Conservation (phyloP, 2,797 vertebrate species). For the Podargus strigoides region DNA sequence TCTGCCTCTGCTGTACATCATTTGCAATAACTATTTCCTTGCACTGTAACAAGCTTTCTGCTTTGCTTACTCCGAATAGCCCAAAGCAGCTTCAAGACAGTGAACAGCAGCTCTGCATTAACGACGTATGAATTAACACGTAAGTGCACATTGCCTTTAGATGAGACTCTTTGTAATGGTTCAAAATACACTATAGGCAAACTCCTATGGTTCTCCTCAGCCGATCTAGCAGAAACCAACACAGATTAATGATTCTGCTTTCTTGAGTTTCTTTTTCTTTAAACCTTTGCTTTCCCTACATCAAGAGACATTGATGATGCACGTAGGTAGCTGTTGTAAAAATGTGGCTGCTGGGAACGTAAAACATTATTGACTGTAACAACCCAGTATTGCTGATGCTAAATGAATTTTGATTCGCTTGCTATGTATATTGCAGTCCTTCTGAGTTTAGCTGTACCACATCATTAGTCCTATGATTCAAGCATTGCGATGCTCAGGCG, state of each 20-base stretch:
- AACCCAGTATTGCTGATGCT: neutral
- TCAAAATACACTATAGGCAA: neutral
- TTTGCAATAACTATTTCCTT: slow-evolving; percentile 49
- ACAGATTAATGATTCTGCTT: neutral
- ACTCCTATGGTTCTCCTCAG: neutral
- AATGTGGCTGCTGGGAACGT: slow-evolving; percentile 29
- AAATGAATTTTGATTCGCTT: slow-evolving; percentile 9
- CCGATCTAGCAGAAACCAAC: slow-evolving; percentile 17
- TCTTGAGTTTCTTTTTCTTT: neutral
- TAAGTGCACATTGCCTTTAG: slow-evolving; percentile 75
- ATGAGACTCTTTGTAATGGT: neutral
- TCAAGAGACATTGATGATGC: neutral
- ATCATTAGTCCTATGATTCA: neutral
- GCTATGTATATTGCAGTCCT: neutral
- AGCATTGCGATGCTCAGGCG: neutral
- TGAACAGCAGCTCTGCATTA: slow-evolving; percentile 90
- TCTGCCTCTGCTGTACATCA: slow-evolving; percentile 18
- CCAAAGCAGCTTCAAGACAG: slow-evolving; percentile 94
- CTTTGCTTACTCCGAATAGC: slow-evolving; percentile 77
- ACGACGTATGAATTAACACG: slow-evolving; percentile 93
- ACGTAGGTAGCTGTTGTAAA: slow-evolving; percentile 42
- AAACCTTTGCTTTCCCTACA: neutral
- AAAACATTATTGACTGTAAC: neutral
- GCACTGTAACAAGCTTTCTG: slow-evolving; percentile 64
- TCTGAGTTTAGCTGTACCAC: neutral